These are phyloP conservation scores for Bos taurus DNA, from an alignment of 2,113 vertebrate genomes.

Conservation along the genomic window DNA sequence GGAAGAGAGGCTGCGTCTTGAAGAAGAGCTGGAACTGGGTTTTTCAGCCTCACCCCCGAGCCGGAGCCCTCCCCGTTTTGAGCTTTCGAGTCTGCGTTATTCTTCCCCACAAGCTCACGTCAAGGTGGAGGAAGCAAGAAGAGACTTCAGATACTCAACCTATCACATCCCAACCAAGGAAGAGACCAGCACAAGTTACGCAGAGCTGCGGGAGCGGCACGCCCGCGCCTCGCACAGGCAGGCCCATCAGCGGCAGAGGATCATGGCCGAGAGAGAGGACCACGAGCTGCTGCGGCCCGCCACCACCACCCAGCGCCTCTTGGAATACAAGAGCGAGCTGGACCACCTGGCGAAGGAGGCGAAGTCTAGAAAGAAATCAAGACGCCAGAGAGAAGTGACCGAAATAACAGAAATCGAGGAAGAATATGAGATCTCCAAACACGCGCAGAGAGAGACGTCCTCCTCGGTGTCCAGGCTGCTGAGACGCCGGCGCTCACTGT, in stretches of 20 bases:
- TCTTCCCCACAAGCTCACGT: slow-evolving; percentile 82
- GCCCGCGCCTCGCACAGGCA: slow-evolving; percentile 88
- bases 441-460: slow-evolving; percentile 78
- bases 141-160: slow-evolving; percentile 86
- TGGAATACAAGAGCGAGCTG: slow-evolving; percentile 90
- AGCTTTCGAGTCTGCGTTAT: slow-evolving; percentile 90
- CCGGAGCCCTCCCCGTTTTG: slow-evolving; percentile 93
- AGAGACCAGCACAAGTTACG: slow-evolving; percentile 89
- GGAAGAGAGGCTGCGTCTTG: slow-evolving; percentile 93
- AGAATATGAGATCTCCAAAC: slow-evolving; percentile 83
- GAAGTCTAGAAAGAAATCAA: slow-evolving; percentile 84
- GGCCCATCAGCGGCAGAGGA: slow-evolving; percentile 87
- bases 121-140: slow-evolving; percentile 83
- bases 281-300: slow-evolving; percentile 93
- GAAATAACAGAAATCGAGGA: slow-evolving; percentile 84
- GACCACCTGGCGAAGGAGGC: slow-evolving; percentile 91
- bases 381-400: slow-evolving; percentile 83
- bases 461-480: slow-evolving; percentile 85
- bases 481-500: slow-evolving; percentile 93
- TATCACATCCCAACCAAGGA: slow-evolving; percentile 93
- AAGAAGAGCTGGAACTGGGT: slow-evolving; percentile 93
- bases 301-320: slow-evolving; percentile 84
- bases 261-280: slow-evolving; percentile 94
- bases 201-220: slow-evolving; percentile 91
- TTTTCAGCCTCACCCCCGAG: slow-evolving; percentile 96